Percentiles rank a stretch among this genome's conserved stretches.
Conservation (phyloP, 2,888 invertebrate genomes). For the Drosophila aldrichi region DNA sequence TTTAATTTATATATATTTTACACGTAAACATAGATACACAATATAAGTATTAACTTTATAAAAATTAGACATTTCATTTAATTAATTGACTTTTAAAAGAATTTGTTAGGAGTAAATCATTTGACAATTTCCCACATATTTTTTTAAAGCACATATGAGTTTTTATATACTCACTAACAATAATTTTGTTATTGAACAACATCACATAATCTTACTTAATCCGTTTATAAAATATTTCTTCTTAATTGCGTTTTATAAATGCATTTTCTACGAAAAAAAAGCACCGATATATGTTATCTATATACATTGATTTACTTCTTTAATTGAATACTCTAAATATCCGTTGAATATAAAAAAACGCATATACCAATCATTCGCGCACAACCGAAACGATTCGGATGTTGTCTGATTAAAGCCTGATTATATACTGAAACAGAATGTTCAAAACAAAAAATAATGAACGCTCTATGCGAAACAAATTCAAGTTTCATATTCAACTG, state of each 20-base stretch:
- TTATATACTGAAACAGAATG: slow-evolving; percentile 41
- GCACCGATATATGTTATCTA: background rate
- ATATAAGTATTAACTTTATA: slow-evolving; percentile 30
- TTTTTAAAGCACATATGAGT: slow-evolving; percentile 5
- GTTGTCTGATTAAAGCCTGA: slow-evolving; percentile 36
- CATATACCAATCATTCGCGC: background rate
- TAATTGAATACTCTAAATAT: background rate
- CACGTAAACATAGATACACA: slow-evolving; percentile 9
- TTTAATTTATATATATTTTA: slow-evolving; percentile 20
- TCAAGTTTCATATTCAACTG: slow-evolving; percentile 43
- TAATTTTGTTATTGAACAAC: background rate
- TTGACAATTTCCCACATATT: background rate
- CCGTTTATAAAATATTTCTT: background rate
- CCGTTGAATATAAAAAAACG: background rate
- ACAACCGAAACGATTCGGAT: slow-evolving; percentile 15
- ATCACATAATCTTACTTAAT: background rate
- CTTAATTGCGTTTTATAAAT: background rate
- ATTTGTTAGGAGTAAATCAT: slow-evolving; percentile 8
- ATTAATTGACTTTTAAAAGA: background rate
- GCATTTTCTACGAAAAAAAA: no score
- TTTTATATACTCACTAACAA: background rate
- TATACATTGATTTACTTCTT: background rate
- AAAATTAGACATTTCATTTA: slow-evolving; percentile 13
- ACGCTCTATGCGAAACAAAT: slow-evolving; percentile 33
- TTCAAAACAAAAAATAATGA: slow-evolving; percentile 22